Percentiles rank a stretch among this genome's conserved stretches.
phyloP scores from a whole-genome alignment of 2,888 invertebrate genomes.

The Meganola albula region DNA sequence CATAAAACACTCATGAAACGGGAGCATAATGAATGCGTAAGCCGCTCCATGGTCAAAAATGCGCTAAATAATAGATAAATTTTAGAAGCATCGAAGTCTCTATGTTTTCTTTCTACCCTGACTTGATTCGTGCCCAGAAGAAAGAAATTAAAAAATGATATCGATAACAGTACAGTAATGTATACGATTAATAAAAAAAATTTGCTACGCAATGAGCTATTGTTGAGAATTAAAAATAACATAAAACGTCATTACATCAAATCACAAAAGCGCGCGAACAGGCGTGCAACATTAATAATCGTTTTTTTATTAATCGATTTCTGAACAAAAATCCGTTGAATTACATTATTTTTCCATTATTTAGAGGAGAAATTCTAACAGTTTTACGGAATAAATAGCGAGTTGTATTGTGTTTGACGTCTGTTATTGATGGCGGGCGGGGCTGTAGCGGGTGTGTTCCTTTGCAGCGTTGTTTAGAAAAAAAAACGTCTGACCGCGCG shows the following conservation, averaged over 20 bases:
- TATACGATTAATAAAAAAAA: conserved; percentile 7
- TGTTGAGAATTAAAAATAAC: conserved; percentile 11
- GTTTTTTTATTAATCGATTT: conserved; percentile 24
- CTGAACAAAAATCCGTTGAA: conserved; percentile 22
- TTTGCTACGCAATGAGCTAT: conserved; percentile 1
- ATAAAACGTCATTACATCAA: conserved; percentile 24
- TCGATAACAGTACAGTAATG: conserved; percentile 17
- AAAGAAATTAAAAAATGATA: too few relatives aligned
- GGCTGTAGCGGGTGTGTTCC: conserved; percentile 41
- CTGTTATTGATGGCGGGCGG: conserved; percentile 57
- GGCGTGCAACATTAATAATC: conserved; percentile 22
- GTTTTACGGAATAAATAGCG: conserved; percentile 32
- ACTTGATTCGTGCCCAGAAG: too few relatives aligned
- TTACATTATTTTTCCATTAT: too few relatives aligned
- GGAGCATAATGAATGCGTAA: too few relatives aligned
- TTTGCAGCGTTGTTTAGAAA: conserved; percentile 33
- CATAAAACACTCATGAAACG: too few relatives aligned
- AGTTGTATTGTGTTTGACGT: conserved; percentile 45
- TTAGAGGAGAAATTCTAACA: conserved; percentile 28
- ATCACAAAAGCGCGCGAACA: conserved; percentile 21
- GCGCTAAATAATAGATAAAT: too few relatives aligned
- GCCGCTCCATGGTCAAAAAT: too few relatives aligned
- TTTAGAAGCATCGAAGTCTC: too few relatives aligned
- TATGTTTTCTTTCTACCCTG: too few relatives aligned
- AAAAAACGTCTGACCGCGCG: conserved; percentile 33